Base-by-base conservation (phyloP, 2,113 vertebrate species). In the Pelvicachromis taeniatus region DNA sequence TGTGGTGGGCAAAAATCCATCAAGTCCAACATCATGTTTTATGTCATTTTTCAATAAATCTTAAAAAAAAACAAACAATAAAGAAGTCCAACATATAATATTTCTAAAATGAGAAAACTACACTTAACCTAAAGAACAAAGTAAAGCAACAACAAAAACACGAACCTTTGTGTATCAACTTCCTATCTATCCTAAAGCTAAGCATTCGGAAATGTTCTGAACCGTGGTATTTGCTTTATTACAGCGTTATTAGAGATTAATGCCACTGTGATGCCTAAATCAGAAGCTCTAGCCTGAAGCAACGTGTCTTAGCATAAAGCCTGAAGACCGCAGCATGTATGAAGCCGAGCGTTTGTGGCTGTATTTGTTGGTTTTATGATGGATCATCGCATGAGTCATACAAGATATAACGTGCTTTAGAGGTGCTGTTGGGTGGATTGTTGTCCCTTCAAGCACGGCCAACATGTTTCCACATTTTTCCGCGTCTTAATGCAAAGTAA, bases 331-430 rank as follows among this genome's bases (percentile, higher is more conserved):
- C 65, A 70, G 65, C 40, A n/a, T 3, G 4, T n/a, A 50, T 75
- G 23, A 75, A 50, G 42, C 48, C 42, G 31, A 29, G 17, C 3
- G 0, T 33, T 52, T 75, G 26, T 75, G 45, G 70, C 29, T 33
- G 70, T 29, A 75, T 75, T 75, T 52, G 17, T 75, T 52, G 70
- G 70, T 33, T 75, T 75, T 75, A n/a, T 33, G 26, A 73, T 31
- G 26, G 70, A 2, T 75, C 48, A 52, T 75, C 26, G 4, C 7
- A 13, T 75, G 70, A 75, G 26, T 75, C 45, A 75, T 33, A 4
- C 16, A 33, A 50, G 42, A 75, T 17, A 12, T 31, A 23, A 50
- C 50, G 42, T 50, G 45, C 70, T 75, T 52, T 75, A 75, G 45
- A 75, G 6, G 3, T n/a, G 45, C 70, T 31, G 70, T 52, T 31